Base-by-base conservation (phyloP, 2,888 invertebrate genomes). In the Tinea trinotella region DNA sequence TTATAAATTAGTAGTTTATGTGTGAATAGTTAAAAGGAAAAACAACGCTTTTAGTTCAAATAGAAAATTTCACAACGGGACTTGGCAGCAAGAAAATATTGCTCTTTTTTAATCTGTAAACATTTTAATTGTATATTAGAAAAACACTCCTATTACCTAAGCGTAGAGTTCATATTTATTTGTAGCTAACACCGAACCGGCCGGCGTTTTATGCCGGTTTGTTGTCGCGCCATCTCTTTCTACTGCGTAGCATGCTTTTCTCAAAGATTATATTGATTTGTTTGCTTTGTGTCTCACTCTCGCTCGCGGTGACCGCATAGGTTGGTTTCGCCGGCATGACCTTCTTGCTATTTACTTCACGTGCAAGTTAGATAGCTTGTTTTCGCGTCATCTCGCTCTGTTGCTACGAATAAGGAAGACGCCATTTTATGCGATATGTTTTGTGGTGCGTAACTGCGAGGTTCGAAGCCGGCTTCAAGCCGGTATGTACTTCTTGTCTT, bases 221-320 rank as follows among this genome's bases (percentile, higher is more conserved):
- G 84, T 84, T 85, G 70, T 84, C 79, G 73, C 74, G 75, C 77
- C 67, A 67, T 82, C 85, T 79, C 84, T 70, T 67, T 82, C 83
- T 68, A 68, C 64, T 69, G 74, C 73, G 69, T 74, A 76, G 75
- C 72, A 66, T 52, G 56, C 48, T 19, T 20, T 30, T 7, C 40
- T 18, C 66, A 67, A 71, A 75, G 78, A 79, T 78, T 74, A 74
- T 64, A 84, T 86, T 82, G 83, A 86, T 87, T 87, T 88, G 88
- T 88, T 87, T 86, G 87, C 86, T 81, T 78, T 77, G 80, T 79
- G 71, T 83, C 87, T 81, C 85, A 74, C 66, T 84, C 76, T 67
- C 65, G 60, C 82, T 63, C 70, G 66, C 66, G 66, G 65, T 61
- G 62, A 63, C n/a, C 61, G 62, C 64, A 70, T 78, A 74, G 67